phyloP scores from a whole-genome alignment of 2,888 invertebrate species.

The Galerucella pusilla region DNA sequence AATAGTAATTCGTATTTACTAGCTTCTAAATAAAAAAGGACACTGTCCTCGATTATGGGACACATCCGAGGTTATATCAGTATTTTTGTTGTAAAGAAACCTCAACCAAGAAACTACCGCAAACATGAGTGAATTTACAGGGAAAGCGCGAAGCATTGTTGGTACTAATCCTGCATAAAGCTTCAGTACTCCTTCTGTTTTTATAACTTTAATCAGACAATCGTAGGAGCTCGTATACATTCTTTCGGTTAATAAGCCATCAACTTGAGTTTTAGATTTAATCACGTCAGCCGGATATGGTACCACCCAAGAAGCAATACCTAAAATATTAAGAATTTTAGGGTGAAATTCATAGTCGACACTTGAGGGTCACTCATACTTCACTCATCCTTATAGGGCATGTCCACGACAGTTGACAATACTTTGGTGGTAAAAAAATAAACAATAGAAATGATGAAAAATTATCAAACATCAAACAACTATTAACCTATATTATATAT shows the following conservation, averaged over 20 bases:
- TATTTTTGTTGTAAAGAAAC: constrained; percentile 52
- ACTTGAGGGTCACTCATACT: too few species aligned
- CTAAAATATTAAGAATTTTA: constrained; percentile 33
- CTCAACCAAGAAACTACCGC: constrained; percentile 85
- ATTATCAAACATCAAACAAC: too few species aligned
- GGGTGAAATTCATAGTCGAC: too few species aligned
- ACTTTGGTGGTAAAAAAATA: too few species aligned
- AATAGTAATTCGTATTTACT: too few species aligned
- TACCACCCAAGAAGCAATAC: constrained; percentile 85
- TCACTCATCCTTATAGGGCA: too few species aligned
- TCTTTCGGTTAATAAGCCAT: constrained; percentile 65
- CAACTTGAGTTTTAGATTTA: constrained; percentile 88
- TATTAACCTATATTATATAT: too few species aligned
- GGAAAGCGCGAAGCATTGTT: constrained; percentile 87
- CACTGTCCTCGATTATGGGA: too few species aligned
- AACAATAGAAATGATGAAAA: too few species aligned
- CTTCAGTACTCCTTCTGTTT: constrained; percentile 76
- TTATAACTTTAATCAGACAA: constrained; percentile 75
- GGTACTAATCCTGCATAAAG: constrained; percentile 82
- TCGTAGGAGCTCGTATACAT: constrained; percentile 78
- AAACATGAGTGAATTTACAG: constrained; percentile 93
- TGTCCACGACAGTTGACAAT: too few species aligned
- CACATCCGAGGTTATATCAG: neutral
- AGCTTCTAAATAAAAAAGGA: too few species aligned
- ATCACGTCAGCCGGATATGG: constrained; percentile 92